Evolutionary conservation across 2,888 invertebrate genomes (phyloP), one percentile per base, ranked within the genome.

Genomic region (Lottia gigantea): DNA sequence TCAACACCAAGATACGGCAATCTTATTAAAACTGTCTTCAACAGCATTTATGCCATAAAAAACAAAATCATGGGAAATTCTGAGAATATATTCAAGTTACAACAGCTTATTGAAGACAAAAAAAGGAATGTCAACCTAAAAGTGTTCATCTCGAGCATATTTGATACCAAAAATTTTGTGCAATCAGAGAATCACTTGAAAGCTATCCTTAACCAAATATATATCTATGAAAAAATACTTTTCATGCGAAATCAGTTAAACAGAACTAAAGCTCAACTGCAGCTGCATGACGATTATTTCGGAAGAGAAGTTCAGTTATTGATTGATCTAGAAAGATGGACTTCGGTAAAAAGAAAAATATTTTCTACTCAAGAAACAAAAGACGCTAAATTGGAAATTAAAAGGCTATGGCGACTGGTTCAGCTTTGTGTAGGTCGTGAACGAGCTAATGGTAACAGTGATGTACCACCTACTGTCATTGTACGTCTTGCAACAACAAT

Each of bases 1-100:
- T 90, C 90, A 77, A 92, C 91, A 0, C 87, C 88, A 64, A 90
- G 92, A 19, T 92, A 91, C 85, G 91, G 91, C n/a, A 90, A 91
- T 75, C 76, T 89, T 2, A 88, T 92, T 14, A 89, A 88, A 70
- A 72, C 66, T 89, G 90, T 82, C 14, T 77, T 86, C n/a, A 49
- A 68, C 16, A 83, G 88, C 70, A 85, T 90, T 31, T 79, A 82
- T 67, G 65, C 74, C 16, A 86, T 89, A 8, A 83, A 83, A 73
- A 46, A 26, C 46, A 74, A 71, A 62, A 64, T 74, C 14, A 46
- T 65, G 46, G 74, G 72, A 3, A 66, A 68, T 62, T 14, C 47
- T 23, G 26, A 2, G 3, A n/a, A 69, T 66, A 61, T 70, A n/a
- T 15, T 11, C 19, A 61, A 49, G 25, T 47, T 68, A 46, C 64